Conservation (phyloP, 1,140 invertebrate species). For the Andrena cerasifolii region DNA sequence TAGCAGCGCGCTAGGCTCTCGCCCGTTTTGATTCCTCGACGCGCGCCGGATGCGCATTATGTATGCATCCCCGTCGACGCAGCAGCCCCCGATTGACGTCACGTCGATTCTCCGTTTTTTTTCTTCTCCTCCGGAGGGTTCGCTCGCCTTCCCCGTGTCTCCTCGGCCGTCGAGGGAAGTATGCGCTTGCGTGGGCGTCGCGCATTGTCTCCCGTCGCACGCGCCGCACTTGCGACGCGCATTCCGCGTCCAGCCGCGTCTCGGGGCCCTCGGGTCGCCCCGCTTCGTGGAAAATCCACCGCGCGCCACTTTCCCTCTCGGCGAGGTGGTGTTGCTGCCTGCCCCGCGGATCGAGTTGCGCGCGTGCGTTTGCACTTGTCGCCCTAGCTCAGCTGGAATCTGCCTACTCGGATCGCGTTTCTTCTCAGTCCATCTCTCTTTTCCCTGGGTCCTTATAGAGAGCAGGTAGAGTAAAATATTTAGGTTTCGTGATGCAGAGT, state of each 20-base stretch:
- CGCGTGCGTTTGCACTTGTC: neutral
- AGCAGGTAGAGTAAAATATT: no score
- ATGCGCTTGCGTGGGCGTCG: conserved; percentile 24
- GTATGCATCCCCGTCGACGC: conserved; percentile 35
- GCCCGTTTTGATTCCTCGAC: conserved; percentile 10
- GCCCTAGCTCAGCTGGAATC: no score
- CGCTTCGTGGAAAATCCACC: conserved; percentile 20
- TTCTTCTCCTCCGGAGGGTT: no score
- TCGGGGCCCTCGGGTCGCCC: neutral
- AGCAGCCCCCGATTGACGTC: conserved; percentile 46
- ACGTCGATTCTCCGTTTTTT: conserved; percentile 31
- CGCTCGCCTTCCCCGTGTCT: neutral
- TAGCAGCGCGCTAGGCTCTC: neutral
- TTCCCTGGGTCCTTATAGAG: no score
- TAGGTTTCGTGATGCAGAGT: no score
- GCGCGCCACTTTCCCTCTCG: conserved; percentile 37
- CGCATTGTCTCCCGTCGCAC: conserved; percentile 8
- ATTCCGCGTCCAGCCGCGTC: conserved; percentile 28
- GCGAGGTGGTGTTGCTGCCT: neutral
- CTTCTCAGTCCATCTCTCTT: no score
- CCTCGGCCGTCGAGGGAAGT: neutral
- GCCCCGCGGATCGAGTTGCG: neutral
- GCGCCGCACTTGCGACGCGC: conserved; percentile 38
- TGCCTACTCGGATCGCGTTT: no score
- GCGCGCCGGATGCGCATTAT: conserved; percentile 45